Base-by-base conservation (phyloP, 2,797 vertebrate species). In the Taenioides sp. region DNA sequence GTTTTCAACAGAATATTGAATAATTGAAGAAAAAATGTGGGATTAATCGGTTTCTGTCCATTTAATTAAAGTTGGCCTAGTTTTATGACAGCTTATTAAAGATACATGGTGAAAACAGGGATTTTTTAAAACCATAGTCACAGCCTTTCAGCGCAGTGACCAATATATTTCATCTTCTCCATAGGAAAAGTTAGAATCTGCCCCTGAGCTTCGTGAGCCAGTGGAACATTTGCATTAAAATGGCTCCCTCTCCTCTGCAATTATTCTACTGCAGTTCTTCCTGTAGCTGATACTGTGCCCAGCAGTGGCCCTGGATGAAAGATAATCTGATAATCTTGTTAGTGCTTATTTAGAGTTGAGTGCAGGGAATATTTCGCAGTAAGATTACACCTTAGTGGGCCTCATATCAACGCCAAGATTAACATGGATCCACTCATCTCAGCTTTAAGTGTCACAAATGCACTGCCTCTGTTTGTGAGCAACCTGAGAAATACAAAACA, bases 311-410 rank as follows among this genome's bases (percentile, higher is more conserved):
- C 72, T 63, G 74, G 78, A 85, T 83, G 75, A 80, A 81, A 74
- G 65, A 58, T 88, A 89, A 90, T 91, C 87, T 86, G 76, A 83
- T 90, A 86, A 92, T 92, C 88, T 87, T 88, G 84, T 90, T 89
- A 86, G 81, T 71, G 80, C 57, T 83, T 88, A 88, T 91, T 87
- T 89, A 86, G 87, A 88, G 78, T 75, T 59, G 77, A 88, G 83
- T 75, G 78, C 83, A 75, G 75, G 78, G 67, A 78, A 79, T 85
- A 84, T 84, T 79, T 86, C 82, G 79, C 87, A 88, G 83, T 81
- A 80, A 68, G 80, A 70, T 71, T 74, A 55, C 52, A 31, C 57
- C 67, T 73, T 0, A 57, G 66, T 72, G 82, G 61, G 80, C 65
- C 68, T 75, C 70, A 74, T 75, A 89, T 85, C 75, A 64, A 78